Evolutionary conservation across 1,140 invertebrate species (phyloP).

Genomic region (Phenacoccus solenopsis): DNA sequence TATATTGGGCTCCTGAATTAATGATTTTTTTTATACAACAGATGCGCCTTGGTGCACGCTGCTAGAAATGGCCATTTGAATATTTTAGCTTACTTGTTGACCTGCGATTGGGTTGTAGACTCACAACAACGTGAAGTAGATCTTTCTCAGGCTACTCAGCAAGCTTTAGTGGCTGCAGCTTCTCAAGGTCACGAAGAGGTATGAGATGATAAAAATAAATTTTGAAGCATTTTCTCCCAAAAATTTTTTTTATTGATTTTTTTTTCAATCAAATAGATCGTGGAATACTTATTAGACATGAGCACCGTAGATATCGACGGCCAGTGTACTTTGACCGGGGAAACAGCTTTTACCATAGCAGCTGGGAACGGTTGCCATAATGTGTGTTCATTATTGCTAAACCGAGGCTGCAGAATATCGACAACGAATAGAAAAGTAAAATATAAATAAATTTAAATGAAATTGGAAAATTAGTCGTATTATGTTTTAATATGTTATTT

Average conservation of each 20-base stretch:
- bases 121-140: conserved; percentile 32
- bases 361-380: conserved; percentile 65
- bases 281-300: conserved; percentile 79
- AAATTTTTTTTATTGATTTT: background rate
- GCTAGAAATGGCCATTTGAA: conserved; percentile 71
- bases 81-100: conserved; percentile 69
- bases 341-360: conserved; percentile 78
- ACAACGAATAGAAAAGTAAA: conserved; percentile 51
- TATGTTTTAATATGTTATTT: background rate
- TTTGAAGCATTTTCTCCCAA: background rate
- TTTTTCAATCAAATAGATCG: conserved; percentile 40
- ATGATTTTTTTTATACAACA: conserved; percentile 12
- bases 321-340: conserved; percentile 62
- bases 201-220: background rate
- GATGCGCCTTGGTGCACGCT: conserved; percentile 76
- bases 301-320: conserved; percentile 64
- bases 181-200: conserved; percentile 63
- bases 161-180: conserved; percentile 77
- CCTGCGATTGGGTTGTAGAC: conserved; percentile 55
- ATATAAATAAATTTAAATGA: background rate
- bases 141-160: conserved; percentile 53
- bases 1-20: background rate
- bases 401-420: conserved; percentile 62
- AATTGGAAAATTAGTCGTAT: background rate
- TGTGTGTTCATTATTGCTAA: conserved; percentile 62